These are phyloP conservation scores for Nomada ferruginata DNA, from an alignment of 2,888 invertebrate genomes.

Conservation along the genomic window DNA sequence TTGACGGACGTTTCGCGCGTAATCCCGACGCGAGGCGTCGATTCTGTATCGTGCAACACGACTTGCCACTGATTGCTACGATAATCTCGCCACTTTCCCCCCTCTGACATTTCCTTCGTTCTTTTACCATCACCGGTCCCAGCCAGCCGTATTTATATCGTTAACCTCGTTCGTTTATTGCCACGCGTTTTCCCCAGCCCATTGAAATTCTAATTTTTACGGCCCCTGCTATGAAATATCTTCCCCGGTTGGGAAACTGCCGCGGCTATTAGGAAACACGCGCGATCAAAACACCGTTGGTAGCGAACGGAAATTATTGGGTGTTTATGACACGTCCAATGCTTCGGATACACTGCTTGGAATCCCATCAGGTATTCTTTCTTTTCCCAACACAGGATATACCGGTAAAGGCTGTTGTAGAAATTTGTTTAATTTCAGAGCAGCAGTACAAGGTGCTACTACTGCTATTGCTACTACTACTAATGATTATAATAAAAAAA, in stretches of 20 bases:
- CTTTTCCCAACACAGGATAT: background rate
- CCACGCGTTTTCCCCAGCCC: slow-evolving; percentile 39
- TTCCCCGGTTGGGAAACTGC: slow-evolving; percentile 40
- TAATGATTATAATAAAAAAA: too few relatives aligned
- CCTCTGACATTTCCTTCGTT: background rate
- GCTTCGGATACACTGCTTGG: background rate
- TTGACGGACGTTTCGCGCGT: slow-evolving; percentile 75
- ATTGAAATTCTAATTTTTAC: slow-evolving; percentile 56
- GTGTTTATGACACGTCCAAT: background rate
- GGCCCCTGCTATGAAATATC: slow-evolving; percentile 40
- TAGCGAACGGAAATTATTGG: slow-evolving; percentile 40
- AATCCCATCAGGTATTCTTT: background rate
- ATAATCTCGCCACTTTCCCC: slow-evolving; percentile 47
- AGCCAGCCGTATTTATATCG: slow-evolving; percentile 28
- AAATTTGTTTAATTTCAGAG: background rate
- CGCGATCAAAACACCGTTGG: slow-evolving; percentile 8
- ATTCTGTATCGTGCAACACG: slow-evolving; percentile 45
- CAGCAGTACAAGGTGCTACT: too few relatives aligned
- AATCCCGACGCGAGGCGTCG: slow-evolving; percentile 66
- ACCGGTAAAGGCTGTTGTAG: too few relatives aligned
- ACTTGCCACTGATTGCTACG: slow-evolving; percentile 56
- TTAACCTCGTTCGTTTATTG: slow-evolving; percentile 48
- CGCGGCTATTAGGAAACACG: slow-evolving; percentile 29
- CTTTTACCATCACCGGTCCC: background rate
- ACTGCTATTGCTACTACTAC: too few relatives aligned